These are phyloP conservation scores for Drosophila anceps DNA, from an alignment of 2,888 invertebrate genomes.

Conservation along the genomic window DNA sequence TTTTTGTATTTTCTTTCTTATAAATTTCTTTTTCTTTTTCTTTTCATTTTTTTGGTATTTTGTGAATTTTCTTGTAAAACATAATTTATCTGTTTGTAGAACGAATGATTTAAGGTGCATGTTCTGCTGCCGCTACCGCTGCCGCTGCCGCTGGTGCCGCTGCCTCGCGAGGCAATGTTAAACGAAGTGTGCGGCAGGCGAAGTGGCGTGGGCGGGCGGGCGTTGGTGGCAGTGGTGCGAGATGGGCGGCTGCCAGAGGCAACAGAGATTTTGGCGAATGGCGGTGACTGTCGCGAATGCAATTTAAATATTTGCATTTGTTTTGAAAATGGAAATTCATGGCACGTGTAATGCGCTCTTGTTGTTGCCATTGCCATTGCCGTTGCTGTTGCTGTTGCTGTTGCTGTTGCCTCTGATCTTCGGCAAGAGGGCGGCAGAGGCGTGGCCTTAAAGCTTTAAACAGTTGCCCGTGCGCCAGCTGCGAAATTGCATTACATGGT, in stretches of 20 bases:
- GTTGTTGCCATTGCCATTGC: slow-evolving; percentile 15
- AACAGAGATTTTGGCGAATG: slow-evolving; percentile 51
- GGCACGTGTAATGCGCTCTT: slow-evolving; percentile 61
- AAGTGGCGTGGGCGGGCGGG: neutral
- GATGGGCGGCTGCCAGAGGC: slow-evolving; percentile 14
- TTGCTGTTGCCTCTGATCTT: slow-evolving; percentile 37
- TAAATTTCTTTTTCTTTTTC: slow-evolving; percentile 6
- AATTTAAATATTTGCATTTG: slow-evolving; percentile 82
- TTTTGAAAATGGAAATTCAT: slow-evolving; percentile 65
- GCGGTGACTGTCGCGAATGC: slow-evolving; percentile 77
- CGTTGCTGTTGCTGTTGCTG: slow-evolving; percentile 4
- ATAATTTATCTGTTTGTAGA: slow-evolving; percentile 82
- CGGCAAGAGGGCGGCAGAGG: slow-evolving; percentile 19
- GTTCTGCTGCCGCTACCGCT: slow-evolving; percentile 25
- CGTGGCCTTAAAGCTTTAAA: slow-evolving; percentile 64
- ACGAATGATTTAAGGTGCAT: slow-evolving; percentile 78
- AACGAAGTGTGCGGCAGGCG: slow-evolving; percentile 12
- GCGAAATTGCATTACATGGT: slow-evolving; percentile 73
- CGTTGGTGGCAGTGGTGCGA: neutral
- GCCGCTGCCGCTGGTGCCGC: neutral
- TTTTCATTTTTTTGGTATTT: slow-evolving; percentile 29
- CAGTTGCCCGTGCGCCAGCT: slow-evolving; percentile 51
- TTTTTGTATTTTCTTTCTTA: slow-evolving; percentile 23
- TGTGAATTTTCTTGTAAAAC: slow-evolving; percentile 71
- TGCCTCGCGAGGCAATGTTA: slow-evolving; percentile 22